Base-by-base conservation (phyloP, 2,797 vertebrate genomes). In the Scolopax bukidnonensis region DNA sequence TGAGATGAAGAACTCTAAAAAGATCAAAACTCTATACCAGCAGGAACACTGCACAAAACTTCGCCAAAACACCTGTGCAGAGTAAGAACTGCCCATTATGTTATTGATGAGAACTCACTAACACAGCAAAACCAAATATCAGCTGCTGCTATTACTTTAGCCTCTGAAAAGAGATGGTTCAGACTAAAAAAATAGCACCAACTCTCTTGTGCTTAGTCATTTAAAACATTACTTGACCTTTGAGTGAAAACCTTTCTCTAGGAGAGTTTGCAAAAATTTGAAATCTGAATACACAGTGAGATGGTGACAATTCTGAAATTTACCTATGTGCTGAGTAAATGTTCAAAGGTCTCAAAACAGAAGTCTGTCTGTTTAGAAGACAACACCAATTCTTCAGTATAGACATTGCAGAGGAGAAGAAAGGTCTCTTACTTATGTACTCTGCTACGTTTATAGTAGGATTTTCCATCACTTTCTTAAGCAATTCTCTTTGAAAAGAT, bases 251-350 rank as follows among this genome's bases (percentile, higher is more conserved):
- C 15, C 38, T 59, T 40, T 54, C 47, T 60, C 54, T 80, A 53
- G 71, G 90, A 94, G 64, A 92, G 94, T 92, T 81, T 65, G 81
- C 25, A 89, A 96, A 97, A 96, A 60, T 91, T 76, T 84, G 27
- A 95, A 92, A 84, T 94, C 87, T 92, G 95, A 97, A 88, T 86
- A 94, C 68, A 74, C 40, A 68, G 53, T n/a, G 63, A 1, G 6
- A 85, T 86, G 82, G 94, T 96, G 95, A 96, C 94, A 97, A 90
- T 65, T 89, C 47, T 98, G 97, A 97, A 98, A 98, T 98, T 98
- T 98, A 98, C 97, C 89, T 85, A 87, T 79, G 82, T 43, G 48
- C 68, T 96, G 84, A 96, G 97, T 97, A 98, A 98, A 98, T 97
- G 93, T 97, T 97, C 96, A 96, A 81, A 94, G 82, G 91, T 93